Evolutionary conservation across 35 echinoderm and acorn worm genomes (phyloP).

Genomic region (Apostichopus parvimensis): DNA sequence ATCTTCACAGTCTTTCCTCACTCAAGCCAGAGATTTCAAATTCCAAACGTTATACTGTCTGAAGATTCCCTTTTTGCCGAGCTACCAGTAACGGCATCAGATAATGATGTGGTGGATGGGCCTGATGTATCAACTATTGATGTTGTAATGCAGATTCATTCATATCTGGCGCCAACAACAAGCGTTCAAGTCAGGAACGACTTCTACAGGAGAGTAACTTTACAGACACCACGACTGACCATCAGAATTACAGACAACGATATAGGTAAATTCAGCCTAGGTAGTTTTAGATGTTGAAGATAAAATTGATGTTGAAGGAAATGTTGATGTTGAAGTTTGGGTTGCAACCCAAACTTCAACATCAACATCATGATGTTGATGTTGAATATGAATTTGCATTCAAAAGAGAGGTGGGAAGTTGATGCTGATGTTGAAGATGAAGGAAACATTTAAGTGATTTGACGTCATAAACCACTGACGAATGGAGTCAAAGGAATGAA

Average conservation of each 20-base stretch:
- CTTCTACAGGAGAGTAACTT: not conserved
- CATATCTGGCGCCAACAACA: too few species aligned
- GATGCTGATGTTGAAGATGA: too few species aligned
- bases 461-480: too few species aligned
- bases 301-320: too few species aligned
- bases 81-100: not conserved
- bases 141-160: not conserved
- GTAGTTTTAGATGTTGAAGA: too few species aligned
- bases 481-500: too few species aligned
- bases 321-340: too few species aligned
- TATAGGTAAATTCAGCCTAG: not conserved
- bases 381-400: too few species aligned
- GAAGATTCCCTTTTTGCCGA: not conserved
- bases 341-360: too few species aligned
- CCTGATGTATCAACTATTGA: not conserved
- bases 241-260: conserved; percentile 11
- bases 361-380: too few species aligned
- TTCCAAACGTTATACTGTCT: not conserved
- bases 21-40: not conserved
- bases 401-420: too few species aligned
- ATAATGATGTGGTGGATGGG: conserved; percentile 8
- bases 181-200: not conserved
- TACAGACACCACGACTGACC: not conserved
- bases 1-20: not conserved
- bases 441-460: too few species aligned